Evolutionary conservation across 2,113 vertebrate genomes (phyloP).

Genomic region (Oreochromis aureus): DNA sequence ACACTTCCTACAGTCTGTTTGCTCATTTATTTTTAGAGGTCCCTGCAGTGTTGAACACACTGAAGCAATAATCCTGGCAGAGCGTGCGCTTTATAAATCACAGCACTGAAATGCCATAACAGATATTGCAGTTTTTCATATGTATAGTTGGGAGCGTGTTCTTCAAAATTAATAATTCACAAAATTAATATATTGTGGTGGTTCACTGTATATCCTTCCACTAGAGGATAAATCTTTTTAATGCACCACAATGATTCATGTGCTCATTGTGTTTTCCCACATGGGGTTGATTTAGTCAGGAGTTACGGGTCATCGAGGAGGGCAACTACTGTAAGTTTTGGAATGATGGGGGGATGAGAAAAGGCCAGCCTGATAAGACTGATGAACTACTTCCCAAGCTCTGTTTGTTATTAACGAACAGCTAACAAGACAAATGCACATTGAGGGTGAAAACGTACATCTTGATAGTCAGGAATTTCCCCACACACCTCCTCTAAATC

Average conservation of each 20-base stretch:
- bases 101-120: conserved; percentile 15
- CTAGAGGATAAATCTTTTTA: conserved; percentile 15
- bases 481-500: neutral
- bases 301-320: conserved; percentile 23
- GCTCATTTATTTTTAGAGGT: conserved; percentile 61
- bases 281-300: conserved; percentile 12
- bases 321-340: neutral
- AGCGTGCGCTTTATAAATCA: conserved; percentile 36
- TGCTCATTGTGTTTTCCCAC: neutral
- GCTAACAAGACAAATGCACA: conserved; percentile 28
- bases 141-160: neutral
- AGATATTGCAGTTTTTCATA: conserved; percentile 34
- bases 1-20: conserved; percentile 25
- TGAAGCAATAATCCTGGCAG: conserved; percentile 53
- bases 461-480: neutral
- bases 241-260: conserved; percentile 15
- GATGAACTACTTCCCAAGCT: conserved; percentile 3
- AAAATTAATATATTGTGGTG: conserved; percentile 24
- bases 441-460: neutral
- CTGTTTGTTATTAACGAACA: conserved; percentile 32
- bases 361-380: neutral
- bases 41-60: conserved; percentile 50
- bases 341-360: conserved; percentile 3
- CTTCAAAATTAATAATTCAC: conserved; percentile 34
- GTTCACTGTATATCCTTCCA: neutral